Base-by-base conservation (phyloP, 1,140 invertebrate genomes). In the Brevipalpus yothersi region DNA sequence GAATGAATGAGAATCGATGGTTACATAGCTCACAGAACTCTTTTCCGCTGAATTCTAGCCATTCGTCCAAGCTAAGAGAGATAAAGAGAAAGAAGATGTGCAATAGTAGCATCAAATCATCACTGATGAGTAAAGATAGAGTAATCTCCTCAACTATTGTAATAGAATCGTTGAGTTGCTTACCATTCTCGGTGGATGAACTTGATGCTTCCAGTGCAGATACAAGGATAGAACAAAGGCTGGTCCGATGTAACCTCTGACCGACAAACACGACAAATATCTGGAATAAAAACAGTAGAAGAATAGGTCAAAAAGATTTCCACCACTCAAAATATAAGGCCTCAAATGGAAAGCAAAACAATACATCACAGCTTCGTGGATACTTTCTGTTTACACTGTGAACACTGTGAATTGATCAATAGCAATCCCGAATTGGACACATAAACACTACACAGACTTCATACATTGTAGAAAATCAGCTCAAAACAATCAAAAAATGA, bases 1-100 rank as follows among this genome's bases (percentile, higher is more conserved):
- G 93, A 68, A 88, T 92, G 69, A 99, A 99, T 4, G 91, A 91
- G 74, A 96, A 98, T 41, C 87, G 80, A 70, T 98, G 86, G 63
- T 92, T 91, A 71, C 95, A 99, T 63, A 99, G 75, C 73, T 99
- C 95, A 74, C 95, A 99, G 67, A 92, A 95, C 73, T 98, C 93
- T 75, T 97, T 97, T 61, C 90, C 79, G 53, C 90, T 95, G 71
- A 97, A 96, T 64, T 78, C 76, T 41, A 81, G 68, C 79, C 79
- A 80, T 68, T 81, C 78, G 11, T 78, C 70, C 41, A 81, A 69
- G 68, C 77, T 67, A 43, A 65, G 58, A 58, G 54, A 61, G n/a
- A 61, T n/a, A n/a, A n/a, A n/a, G n/a, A n/a, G n/a, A 55, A 60
- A 10, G 43, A 53, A 58, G 42, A 53, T 61, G 57, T 53, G 47